Conservation (phyloP, 2,797 vertebrate species). For the Liparis tanakae region DNA sequence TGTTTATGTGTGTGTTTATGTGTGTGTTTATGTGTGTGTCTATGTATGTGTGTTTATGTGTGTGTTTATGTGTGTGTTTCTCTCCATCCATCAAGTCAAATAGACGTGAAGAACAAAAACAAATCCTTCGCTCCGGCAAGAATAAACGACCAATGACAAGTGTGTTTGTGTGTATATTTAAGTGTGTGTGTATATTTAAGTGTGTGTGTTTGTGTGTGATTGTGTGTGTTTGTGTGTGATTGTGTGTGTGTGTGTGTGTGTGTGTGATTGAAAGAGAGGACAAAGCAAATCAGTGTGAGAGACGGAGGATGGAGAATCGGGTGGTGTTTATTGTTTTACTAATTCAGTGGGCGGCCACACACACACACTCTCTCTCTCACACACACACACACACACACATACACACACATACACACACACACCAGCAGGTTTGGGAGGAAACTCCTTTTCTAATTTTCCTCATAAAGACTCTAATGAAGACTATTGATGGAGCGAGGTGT, state of each 20-base stretch:
- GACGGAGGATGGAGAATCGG: constrained; percentile 27
- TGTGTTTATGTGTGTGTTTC: constrained; percentile 44
- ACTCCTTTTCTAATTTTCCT: constrained; percentile 78
- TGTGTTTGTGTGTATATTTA: too few species aligned
- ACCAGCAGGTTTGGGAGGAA: constrained; percentile 68
- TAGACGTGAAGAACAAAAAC: constrained; percentile 79
- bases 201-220: too few species aligned
- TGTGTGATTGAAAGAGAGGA: constrained; percentile 31
- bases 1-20: constrained; percentile 45
- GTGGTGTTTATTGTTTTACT: constrained; percentile 56
- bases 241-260: too few species aligned
- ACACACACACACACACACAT: constrained; percentile 36
- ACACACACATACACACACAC: constrained; percentile 47
- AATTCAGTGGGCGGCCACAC: constrained; percentile 44
- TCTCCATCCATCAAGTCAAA: constrained; percentile 81
- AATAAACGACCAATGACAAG: constrained; percentile 73
- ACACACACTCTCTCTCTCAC: constrained; percentile 31
- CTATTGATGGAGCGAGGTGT: constrained; percentile 63
- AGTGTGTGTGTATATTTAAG: too few species aligned
- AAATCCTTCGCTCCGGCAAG: constrained; percentile 70
- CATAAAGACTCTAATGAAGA: constrained; percentile 79
- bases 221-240: too few species aligned
- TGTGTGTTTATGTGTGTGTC: constrained; percentile 51
- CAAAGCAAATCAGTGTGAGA: constrained; percentile 55
- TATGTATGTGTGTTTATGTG: constrained; percentile 50